A percentile compares a stretch with the other conserved stretches of the same genome.
These are phyloP conservation scores for Netelia fuscicornis DNA, from an alignment of 2,888 invertebrate genomes.

Conservation along the genomic window DNA sequence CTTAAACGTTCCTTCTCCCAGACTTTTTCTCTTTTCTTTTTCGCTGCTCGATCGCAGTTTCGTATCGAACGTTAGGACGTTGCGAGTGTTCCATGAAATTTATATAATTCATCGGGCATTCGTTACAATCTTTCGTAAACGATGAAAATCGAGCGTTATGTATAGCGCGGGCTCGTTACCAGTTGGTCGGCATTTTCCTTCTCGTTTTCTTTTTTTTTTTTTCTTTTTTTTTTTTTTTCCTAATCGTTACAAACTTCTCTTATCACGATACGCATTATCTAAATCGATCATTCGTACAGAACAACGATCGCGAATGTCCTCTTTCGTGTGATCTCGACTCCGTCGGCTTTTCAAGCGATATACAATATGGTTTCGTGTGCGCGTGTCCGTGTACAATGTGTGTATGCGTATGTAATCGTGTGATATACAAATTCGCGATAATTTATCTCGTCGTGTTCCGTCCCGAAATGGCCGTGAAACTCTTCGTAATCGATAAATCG, in stretches of 20 bases:
- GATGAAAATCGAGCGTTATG: slow-evolving; percentile 47
- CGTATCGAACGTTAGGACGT: slow-evolving; percentile 63
- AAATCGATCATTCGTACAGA: slow-evolving; percentile 1
- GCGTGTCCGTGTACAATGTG: not conserved
- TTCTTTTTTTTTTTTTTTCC: not conserved
- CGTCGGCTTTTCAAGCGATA: slow-evolving; percentile 16
- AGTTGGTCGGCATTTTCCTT: slow-evolving; percentile 26
- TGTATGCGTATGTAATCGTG: not conserved
- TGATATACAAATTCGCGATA: slow-evolving; percentile 22
- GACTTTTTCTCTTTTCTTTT: not conserved
- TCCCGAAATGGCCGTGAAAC: too few species aligned
- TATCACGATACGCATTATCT: not conserved
- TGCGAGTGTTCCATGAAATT: slow-evolving; percentile 54
- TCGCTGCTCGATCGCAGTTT: slow-evolving; percentile 39
- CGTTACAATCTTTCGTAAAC: slow-evolving; percentile 43
- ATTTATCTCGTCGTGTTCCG: not conserved
- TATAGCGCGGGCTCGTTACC: slow-evolving; percentile 39
- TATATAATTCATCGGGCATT: slow-evolving; percentile 53
- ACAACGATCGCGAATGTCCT: not conserved
- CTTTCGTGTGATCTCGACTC: not conserved
- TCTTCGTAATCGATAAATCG: too few species aligned
- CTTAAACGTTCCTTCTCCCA: not conserved
- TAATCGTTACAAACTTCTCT: not conserved
- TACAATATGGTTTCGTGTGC: not conserved
- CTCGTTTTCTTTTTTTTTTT: not conserved